These are phyloP conservation scores for Patiria pectinifera DNA, from an alignment of 53 echinoderm and acorn worm species.

Conservation along the genomic window DNA sequence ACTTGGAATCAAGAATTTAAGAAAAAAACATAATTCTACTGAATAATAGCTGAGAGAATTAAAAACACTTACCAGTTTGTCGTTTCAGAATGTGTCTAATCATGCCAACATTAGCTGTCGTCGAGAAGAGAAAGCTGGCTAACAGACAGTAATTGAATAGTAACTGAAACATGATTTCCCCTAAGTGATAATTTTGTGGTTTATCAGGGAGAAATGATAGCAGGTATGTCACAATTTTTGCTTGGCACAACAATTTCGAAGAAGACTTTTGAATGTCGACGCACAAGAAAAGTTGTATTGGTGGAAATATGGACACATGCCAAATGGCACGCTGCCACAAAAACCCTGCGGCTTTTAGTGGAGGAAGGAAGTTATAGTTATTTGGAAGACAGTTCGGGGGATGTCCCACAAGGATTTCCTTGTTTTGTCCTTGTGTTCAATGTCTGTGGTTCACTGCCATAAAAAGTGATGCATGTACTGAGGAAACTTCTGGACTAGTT, in stretches of 20 bases:
- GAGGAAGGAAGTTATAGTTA: slow-evolving; percentile 3
- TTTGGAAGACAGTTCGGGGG: background rate
- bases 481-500: background rate
- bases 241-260: background rate
- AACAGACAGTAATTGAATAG: background rate
- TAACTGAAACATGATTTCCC: slow-evolving; percentile 18
- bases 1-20: too few relatives aligned
- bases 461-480: background rate
- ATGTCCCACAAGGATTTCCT: slow-evolving; percentile 23
- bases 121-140: slow-evolving; percentile 3
- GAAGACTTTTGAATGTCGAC: too few relatives aligned
- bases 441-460: background rate
- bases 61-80: slow-evolving; percentile 36
- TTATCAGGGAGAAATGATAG: background rate
- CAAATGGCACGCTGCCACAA: too few relatives aligned
- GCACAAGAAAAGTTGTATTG: too few relatives aligned
- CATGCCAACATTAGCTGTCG: background rate
- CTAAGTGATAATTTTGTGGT: background rate
- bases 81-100: slow-evolving; percentile 34
- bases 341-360: background rate
- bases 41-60: background rate
- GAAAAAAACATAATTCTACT: background rate
- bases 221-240: background rate
- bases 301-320: too few relatives aligned
- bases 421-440: background rate